Percentiles rank a stretch among this genome's conserved stretches.
These are phyloP conservation scores for Danio albolineatus DNA, from an alignment of 2,797 vertebrate species.

Conservation along the genomic window DNA sequence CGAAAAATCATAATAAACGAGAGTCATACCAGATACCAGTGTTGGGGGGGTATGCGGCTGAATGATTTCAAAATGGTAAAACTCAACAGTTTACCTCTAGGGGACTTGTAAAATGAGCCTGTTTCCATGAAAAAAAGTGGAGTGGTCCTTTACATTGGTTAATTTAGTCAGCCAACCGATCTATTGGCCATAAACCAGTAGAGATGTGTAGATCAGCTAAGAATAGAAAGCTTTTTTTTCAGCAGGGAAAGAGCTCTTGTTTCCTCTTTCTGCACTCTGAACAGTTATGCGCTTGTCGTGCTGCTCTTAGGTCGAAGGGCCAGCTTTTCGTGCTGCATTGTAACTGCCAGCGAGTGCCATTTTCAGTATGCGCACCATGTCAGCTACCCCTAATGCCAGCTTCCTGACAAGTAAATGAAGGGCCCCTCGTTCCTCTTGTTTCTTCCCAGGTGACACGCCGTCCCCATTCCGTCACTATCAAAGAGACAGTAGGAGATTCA, in stretches of 20 bases:
- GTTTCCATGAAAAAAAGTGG: no score
- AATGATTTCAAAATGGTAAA: no score
- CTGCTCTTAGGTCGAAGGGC: conserved; percentile 60
- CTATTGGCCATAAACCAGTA: not conserved
- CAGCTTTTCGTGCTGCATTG: conserved; percentile 64
- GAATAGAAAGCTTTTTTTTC: conserved; percentile 11
- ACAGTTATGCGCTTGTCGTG: conserved; percentile 45
- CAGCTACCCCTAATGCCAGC: conserved; percentile 70
- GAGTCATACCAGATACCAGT: no score
- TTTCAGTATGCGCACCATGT: conserved; percentile 69
- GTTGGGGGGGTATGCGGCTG: no score
- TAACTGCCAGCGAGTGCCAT: conserved; percentile 66
- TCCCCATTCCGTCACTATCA: conserved; percentile 84
- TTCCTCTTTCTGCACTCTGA: conserved; percentile 24
- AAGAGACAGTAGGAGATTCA: conserved; percentile 73
- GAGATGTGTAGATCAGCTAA: not conserved
- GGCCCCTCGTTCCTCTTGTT: conserved; percentile 75
- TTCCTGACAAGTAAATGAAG: conserved; percentile 79
- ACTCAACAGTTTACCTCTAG: no score
- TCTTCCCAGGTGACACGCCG: conserved; percentile 79
- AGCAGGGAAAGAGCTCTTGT: not conserved
- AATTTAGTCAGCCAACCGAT: not conserved
- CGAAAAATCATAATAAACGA: no score
- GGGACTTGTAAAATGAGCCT: no score
- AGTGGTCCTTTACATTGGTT: not conserved